Conservation (phyloP, 2,888 invertebrate species). For the Archips xylosteana region DNA sequence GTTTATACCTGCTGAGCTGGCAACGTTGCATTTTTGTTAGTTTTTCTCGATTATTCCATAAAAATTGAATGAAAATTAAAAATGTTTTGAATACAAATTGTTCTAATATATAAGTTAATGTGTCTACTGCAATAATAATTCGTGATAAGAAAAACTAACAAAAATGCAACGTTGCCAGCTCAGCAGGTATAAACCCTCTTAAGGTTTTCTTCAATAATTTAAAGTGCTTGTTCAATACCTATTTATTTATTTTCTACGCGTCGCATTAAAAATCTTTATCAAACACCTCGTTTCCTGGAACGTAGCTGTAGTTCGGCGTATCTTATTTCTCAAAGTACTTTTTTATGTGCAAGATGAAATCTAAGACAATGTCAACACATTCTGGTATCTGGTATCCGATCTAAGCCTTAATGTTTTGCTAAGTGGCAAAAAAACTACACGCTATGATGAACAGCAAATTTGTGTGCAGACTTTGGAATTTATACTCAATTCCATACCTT, state of each 20-base stretch:
- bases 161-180: no score
- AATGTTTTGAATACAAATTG: no score
- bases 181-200: no score
- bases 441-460: constrained; percentile 16
- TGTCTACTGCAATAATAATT: no score
- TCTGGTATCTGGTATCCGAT: constrained; percentile 36
- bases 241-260: neutral
- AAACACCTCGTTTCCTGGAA: constrained; percentile 27
- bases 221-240: neutral
- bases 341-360: constrained; percentile 33
- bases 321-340: constrained; percentile 34
- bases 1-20: no score
- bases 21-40: no score
- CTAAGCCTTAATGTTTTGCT: constrained; percentile 23
- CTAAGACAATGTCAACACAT: constrained; percentile 34
- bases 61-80: no score
- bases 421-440: constrained; percentile 23
- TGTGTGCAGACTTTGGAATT: neutral
- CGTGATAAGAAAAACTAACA: no score
- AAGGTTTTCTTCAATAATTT: neutral
- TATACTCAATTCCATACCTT: no score
- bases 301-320: constrained; percentile 11
- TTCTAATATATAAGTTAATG: no score
- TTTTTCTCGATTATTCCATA: no score
- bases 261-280: constrained; percentile 12